Base-by-base conservation (phyloP, 2,888 invertebrate genomes). In the Habrosyne pyritoides region DNA sequence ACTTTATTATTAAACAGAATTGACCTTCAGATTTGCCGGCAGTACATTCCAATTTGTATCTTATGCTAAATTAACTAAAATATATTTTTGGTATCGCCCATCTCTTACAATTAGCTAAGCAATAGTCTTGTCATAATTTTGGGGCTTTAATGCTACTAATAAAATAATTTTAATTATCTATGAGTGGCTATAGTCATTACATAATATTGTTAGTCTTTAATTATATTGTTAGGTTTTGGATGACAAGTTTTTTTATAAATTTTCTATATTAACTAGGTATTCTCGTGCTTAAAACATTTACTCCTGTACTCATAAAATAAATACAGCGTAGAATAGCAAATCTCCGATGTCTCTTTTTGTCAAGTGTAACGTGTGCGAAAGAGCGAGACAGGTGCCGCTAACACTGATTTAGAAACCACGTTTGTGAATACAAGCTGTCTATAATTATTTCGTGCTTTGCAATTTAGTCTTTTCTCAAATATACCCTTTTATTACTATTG, bases 401-500 rank as follows among this genome's bases (percentile, higher is more conserved):
- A n/a, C n/a, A n/a, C n/a, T n/a, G n/a, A n/a, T n/a, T n/a, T n/a
- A n/a, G n/a, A 24, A 24, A 24, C 24, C 24, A 24, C 24, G 7
- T 24, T 7, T 5, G 7, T 24, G 24, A n/a, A n/a, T n/a, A n/a
- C n/a, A n/a, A n/a, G n/a, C n/a, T n/a, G n/a, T n/a, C n/a, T n/a
- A 33, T n/a, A 33, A 33, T 33, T 33, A n/a, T 33, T n/a, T n/a
- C n/a, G 1, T n/a, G 33, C n/a, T 33, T n/a, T 26, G 50, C 36
- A 54, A 54, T 55, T 56, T 50, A 54, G 42, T 54, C 48, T 58
- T 50, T 52, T 52, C 36, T 52, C 51, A 52, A 47, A 51, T 53
- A 53, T 59, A 60, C 54, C 62, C 61, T 69, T n/a, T 61, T 49
- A 59, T 55, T 54, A 54, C 66, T 73, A 75, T 75, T 71, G 71